These are phyloP conservation scores for Mythimna lalbum DNA, from an alignment of 2,888 invertebrate species.

Conservation along the genomic window DNA sequence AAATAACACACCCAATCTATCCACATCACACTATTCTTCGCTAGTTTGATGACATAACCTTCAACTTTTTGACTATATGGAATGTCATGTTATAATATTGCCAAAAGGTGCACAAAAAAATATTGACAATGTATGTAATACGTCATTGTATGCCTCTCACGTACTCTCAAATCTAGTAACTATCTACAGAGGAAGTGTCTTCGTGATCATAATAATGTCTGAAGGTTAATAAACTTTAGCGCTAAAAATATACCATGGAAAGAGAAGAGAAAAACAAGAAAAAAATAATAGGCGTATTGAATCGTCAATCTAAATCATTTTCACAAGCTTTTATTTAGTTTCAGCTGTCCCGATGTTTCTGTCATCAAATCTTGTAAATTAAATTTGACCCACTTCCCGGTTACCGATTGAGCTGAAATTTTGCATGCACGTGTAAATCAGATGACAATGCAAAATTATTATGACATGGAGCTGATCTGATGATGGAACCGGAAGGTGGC, in stretches of 20 bases:
- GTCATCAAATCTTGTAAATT: too few species aligned
- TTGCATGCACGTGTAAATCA: too few species aligned
- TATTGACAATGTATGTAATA: background rate
- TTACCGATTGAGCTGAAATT: too few species aligned
- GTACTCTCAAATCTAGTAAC: slow-evolving; percentile 56
- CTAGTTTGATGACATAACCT: background rate
- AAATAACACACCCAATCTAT: too few species aligned
- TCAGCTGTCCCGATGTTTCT: too few species aligned
- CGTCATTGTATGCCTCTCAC: slow-evolving; percentile 40
- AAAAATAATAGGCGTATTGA: too few species aligned
- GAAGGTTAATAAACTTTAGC: slow-evolving; percentile 52
- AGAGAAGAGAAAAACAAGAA: background rate
- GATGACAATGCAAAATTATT: too few species aligned
- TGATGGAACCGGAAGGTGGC: too few species aligned
- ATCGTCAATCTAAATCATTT: too few species aligned
- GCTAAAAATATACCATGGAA: slow-evolving; percentile 30
- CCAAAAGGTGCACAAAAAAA: slow-evolving; percentile 20
- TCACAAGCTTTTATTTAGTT: too few species aligned
- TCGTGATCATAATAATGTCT: slow-evolving; percentile 56
- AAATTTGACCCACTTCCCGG: too few species aligned
- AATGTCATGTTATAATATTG: slow-evolving; percentile 23
- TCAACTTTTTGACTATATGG: background rate
- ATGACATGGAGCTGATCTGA: too few species aligned
- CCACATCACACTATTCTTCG: background rate
- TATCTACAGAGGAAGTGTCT: slow-evolving; percentile 62